Conservation (phyloP, 2,888 invertebrate species). For the Ferrisia virgata region DNA sequence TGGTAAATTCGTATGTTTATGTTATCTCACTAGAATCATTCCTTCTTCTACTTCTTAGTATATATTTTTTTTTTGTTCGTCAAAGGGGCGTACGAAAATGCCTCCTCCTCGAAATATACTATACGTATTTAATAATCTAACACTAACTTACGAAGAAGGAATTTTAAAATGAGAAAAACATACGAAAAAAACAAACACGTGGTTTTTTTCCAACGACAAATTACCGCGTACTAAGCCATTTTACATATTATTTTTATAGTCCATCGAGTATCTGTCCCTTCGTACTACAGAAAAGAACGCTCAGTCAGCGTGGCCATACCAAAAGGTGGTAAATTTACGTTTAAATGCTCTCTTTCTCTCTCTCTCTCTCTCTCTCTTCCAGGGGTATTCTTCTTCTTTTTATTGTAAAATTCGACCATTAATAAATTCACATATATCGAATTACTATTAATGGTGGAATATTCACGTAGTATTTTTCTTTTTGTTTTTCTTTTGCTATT, state of each 20-base stretch:
- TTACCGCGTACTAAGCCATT: neutral
- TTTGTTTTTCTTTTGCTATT: neutral
- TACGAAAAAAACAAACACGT: neutral
- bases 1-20: neutral
- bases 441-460: neutral
- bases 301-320: neutral
- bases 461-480: neutral
- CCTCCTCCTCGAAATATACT: no score
- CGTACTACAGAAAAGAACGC: neutral
- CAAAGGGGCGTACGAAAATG: neutral
- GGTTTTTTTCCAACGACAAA: neutral
- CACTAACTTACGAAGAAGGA: neutral
- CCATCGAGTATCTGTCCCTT: neutral
- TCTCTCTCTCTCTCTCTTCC: no score
- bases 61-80: neutral
- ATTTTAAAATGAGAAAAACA: neutral
- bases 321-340: conserved; percentile 1
- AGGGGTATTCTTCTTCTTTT: neutral
- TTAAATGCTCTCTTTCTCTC: neutral
- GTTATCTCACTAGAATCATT: neutral
- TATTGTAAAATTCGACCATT: neutral
- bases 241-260: neutral
- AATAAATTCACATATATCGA: neutral
- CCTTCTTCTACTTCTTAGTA: no score
- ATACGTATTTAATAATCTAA: neutral